Base-by-base conservation (phyloP, 2,888 invertebrate genomes). In the Clanis bilineata region DNA sequence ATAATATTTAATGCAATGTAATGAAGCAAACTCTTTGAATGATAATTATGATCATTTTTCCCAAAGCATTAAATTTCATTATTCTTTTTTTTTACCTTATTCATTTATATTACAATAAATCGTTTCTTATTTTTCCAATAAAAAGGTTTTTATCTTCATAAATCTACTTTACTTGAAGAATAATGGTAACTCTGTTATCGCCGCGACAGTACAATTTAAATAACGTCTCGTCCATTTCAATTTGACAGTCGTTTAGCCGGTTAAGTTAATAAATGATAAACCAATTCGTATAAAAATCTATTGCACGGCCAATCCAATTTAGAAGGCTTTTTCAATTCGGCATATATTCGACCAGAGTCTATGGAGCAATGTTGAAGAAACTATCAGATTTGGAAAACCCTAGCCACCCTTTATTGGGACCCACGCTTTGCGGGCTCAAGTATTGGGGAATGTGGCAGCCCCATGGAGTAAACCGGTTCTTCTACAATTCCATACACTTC, bases 371-470 rank as follows among this genome's bases (percentile, higher is more conserved):
- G 58, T 39, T 39, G 39, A 18, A 47, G 1, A 44, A 61, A 59
- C 64, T 72, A 4, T 61, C 59, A 0, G 32, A 39, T 32, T 71
- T 73, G 1, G 81, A 85, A 69, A 73, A 82, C 62, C 67, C 71
- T 0, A 44, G 66, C 3, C 64, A 83, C 62, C 83, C 80, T 1
- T 69, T 83, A 60, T 65, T 87, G 3, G 83, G 83, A 0, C 88
- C 87, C 4, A 85, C 77, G 15, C 66, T 85, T 38, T 69, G 67
- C 64, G 81, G 82, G 7, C 74, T 89, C 21, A 68, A 73, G 56
- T 69, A 60, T 56, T 86, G 83, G 77, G 86, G 83, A 0, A 72
- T 90, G 60, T 88, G 81, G 82, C 79, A 82, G 63, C 72, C 82
- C 3, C 64, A 59, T 36, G 64, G 72, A 1, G 21, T 71, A 0